These are phyloP conservation scores for Smithornis capensis DNA, from an alignment of 2,113 vertebrate species.

Conservation along the genomic window DNA sequence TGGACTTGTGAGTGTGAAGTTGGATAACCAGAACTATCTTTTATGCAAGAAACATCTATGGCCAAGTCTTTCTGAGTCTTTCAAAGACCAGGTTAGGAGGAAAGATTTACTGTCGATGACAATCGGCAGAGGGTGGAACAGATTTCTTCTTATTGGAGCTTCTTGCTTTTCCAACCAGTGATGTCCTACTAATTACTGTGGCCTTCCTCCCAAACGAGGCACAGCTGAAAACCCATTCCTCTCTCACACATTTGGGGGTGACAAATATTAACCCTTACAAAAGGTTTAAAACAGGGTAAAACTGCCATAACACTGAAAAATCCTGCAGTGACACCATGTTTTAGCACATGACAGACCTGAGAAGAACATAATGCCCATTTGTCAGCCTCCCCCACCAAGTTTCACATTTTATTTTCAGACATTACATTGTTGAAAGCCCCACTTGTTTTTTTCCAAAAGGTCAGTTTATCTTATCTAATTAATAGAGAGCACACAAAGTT, in stretches of 20 bases:
- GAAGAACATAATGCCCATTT: neutral
- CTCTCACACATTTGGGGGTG: neutral
- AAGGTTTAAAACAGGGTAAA: neutral
- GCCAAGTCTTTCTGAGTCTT: slow-evolving; percentile 7
- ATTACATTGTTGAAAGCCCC: neutral
- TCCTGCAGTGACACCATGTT: neutral
- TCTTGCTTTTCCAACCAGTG: neutral
- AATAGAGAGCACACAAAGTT: neutral
- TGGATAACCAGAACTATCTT: neutral
- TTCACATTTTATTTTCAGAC: neutral
- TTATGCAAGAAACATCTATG: neutral
- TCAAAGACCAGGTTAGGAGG: neutral
- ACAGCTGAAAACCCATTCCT: neutral
- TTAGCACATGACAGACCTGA: neutral
- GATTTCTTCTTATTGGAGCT: neutral
- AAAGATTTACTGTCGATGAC: too few relatives aligned
- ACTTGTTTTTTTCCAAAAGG: neutral
- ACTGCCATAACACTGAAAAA: neutral
- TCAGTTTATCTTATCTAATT: neutral
- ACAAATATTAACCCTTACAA: neutral
- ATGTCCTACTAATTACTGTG: neutral
- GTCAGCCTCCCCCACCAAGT: neutral
- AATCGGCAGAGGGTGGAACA: neutral
- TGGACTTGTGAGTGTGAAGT: neutral
- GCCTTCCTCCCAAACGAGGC: neutral